Evolutionary conservation across 1,140 invertebrate species (phyloP).

Genomic region (Lasaia peninsularis): DNA sequence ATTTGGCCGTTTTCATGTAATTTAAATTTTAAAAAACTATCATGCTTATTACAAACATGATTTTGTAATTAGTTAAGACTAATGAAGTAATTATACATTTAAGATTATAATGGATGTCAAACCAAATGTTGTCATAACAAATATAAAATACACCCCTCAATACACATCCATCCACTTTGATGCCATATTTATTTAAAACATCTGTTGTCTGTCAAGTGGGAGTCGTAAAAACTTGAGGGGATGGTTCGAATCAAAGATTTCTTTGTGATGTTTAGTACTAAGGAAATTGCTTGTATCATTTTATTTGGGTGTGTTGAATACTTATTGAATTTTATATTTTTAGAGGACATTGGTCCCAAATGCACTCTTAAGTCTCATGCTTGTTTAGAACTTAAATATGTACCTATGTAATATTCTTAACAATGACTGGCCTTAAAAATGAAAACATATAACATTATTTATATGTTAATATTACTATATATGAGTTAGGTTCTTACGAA

Average conservation of each 20-base stretch:
- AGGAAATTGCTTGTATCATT: slow-evolving; percentile 27
- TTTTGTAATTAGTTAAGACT: neutral
- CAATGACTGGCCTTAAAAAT: too few species aligned
- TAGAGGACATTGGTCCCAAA: too few species aligned
- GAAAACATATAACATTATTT: too few species aligned
- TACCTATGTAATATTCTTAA: too few species aligned
- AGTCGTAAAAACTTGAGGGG: slow-evolving; percentile 53
- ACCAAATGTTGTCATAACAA: slow-evolving; percentile 9
- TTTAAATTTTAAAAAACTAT: too few species aligned
- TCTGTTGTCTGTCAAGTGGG: slow-evolving; percentile 52
- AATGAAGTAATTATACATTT: neutral
- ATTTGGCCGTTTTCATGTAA: too few species aligned
- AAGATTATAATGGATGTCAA: slow-evolving; percentile 4
- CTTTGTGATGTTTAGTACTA: slow-evolving; percentile 42
- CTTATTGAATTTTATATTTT: neutral
- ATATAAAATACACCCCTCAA: neutral
- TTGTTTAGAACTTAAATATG: too few species aligned
- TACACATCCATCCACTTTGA: slow-evolving; percentile 26
- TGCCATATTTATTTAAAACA: slow-evolving; percentile 52
- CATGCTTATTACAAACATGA: neutral
- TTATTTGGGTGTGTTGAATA: slow-evolving; percentile 20
- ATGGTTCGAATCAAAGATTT: slow-evolving; percentile 35
- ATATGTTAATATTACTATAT: too few species aligned
- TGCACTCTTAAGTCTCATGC: too few species aligned
- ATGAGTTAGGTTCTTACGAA: too few species aligned